Conservation (phyloP, 2,113 vertebrate genomes). For the Oreochromis spilurus region DNA sequence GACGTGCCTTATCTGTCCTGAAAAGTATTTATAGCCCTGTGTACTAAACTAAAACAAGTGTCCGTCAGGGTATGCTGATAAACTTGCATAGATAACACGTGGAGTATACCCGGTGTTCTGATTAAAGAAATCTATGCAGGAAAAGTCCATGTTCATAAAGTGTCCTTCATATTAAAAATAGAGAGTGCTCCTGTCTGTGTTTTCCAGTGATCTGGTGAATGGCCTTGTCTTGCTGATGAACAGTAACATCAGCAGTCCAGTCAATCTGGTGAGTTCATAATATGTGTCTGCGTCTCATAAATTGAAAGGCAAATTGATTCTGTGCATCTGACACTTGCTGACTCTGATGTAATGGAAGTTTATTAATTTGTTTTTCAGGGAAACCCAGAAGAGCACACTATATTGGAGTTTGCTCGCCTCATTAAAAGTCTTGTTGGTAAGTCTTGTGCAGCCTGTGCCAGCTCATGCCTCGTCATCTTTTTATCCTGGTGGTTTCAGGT, state of each 20-base stretch:
- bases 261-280: conserved; percentile 89
- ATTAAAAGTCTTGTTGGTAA: conserved; percentile 97
- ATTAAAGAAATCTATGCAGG: not conserved
- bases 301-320: not conserved
- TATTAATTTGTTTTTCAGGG: conserved; percentile 75
- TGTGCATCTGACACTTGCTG: not conserved
- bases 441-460: not conserved
- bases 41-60: not conserved
- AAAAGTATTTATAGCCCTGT: not conserved
- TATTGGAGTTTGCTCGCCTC: conserved; percentile 93
- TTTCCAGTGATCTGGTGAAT: conserved; percentile 90
- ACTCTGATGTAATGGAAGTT: not conserved
- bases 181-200: not conserved
- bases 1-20: not conserved
- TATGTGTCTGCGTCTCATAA: not conserved
- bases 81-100: not conserved
- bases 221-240: conserved; percentile 97
- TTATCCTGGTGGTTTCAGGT: not conserved
- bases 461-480: not conserved
- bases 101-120: not conserved
- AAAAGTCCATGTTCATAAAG: not conserved
- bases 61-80: not conserved
- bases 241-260: conserved; percentile 97
- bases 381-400: conserved; percentile 97
- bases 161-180: not conserved